Evolutionary conservation across 2,888 invertebrate genomes (phyloP).

Genomic region (Ornithoptera priamus): DNA sequence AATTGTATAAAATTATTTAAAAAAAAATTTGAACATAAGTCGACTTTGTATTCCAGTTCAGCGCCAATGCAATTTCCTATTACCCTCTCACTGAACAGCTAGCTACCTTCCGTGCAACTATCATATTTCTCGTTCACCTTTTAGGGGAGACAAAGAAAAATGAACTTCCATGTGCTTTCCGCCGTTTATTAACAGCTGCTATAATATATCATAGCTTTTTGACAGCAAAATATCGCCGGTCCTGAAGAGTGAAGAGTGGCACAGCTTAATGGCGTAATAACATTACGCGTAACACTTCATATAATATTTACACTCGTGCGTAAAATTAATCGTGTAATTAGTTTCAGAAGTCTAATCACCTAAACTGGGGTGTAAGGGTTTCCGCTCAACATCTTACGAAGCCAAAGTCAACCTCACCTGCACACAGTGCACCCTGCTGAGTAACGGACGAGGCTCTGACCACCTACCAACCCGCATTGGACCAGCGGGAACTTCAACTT

Average conservation of each 20-base stretch:
- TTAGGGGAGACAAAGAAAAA: constrained; percentile 26
- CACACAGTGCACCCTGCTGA: no score
- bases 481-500: no score
- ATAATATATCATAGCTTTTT: constrained; percentile 22
- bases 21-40: not conserved
- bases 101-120: constrained; percentile 15
- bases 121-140: constrained; percentile 22
- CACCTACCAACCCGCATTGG: no score
- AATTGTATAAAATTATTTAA: no score
- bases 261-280: not conserved
- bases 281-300: not conserved
- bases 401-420: no score
- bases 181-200: constrained; percentile 21
- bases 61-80: constrained; percentile 20
- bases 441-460: no score
- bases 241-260: not conserved
- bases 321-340: not conserved
- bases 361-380: no score
- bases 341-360: no score
- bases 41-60: not conserved
- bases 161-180: constrained; percentile 20
- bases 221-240: constrained; percentile 25
- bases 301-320: not conserved
- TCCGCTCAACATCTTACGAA: no score
- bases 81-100: constrained; percentile 3